These are phyloP conservation scores for Ectemnius cavifrons DNA, from an alignment of 2,888 invertebrate genomes.

Conservation along the genomic window DNA sequence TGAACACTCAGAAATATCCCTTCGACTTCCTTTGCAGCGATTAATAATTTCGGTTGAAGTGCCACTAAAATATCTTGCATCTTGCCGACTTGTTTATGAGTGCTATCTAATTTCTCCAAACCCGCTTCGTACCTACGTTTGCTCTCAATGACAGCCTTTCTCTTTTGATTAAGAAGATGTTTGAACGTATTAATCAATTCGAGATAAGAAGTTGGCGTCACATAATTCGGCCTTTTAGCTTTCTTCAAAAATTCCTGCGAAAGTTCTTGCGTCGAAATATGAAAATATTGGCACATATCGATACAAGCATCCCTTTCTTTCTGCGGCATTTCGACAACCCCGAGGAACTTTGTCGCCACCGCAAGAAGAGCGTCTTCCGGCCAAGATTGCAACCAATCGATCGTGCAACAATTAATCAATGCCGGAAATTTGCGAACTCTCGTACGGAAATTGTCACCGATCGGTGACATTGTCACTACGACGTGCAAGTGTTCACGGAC, in stretches of 20 bases:
- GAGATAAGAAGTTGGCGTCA: conserved; percentile 95
- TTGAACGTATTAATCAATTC: conserved; percentile 95
- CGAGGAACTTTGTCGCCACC: conserved; percentile 88
- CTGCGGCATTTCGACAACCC: conserved; percentile 86
- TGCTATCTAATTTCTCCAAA: conserved; percentile 90
- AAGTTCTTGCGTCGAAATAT: conserved; percentile 88
- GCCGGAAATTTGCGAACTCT: conserved; percentile 94
- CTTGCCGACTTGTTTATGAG: conserved; percentile 88
- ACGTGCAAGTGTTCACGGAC: conserved; percentile 94
- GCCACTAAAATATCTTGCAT: conserved; percentile 92
- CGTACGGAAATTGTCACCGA: conserved; percentile 90
- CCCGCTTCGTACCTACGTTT: conserved; percentile 92
- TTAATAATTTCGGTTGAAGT: conserved; percentile 91
- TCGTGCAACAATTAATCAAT: conserved; percentile 96
- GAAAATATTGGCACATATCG: conserved; percentile 93
- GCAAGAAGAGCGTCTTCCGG: conserved; percentile 95
- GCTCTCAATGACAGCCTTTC: conserved; percentile 83
- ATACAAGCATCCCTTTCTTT: conserved; percentile 88
- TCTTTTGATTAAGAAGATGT: conserved; percentile 85
- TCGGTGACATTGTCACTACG: conserved; percentile 94
- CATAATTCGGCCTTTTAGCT: conserved; percentile 89
- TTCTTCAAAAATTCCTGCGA: conserved; percentile 83
- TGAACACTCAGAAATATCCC: conserved; percentile 92
- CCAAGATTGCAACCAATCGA: conserved; percentile 98
- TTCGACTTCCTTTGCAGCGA: conserved; percentile 93